Evolutionary conservation across 2,888 invertebrate genomes (phyloP), one percentile per base, ranked within the genome.

Genomic region (Drosophila antonietae): DNA sequence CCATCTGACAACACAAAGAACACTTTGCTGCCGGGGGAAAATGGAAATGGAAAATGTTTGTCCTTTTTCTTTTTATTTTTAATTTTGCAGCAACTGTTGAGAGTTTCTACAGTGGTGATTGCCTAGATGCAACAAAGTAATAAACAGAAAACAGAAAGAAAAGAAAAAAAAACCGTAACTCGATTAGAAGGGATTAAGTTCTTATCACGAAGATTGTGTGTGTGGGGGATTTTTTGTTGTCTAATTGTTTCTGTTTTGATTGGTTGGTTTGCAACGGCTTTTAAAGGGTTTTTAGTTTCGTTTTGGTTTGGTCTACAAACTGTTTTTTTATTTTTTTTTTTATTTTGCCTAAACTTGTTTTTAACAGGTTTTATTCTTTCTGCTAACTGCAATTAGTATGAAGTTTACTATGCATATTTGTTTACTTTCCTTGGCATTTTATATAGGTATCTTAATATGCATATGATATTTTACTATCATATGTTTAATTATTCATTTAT

Each of bases 1-100:
- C 23, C 76, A 68, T 52, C 66, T 68, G 69, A 76, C 78, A 78
- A 70, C 61, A 86, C 77, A 82, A 80, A 71, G 74, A 65, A 83
- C 79, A 83, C 70, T 77, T 72, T 70, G 72, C 63, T 86, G 77
- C 81, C 7, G 28, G 28, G 28, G 31, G 43, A 63, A 56, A 65
- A 57, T 49, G 56, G 23, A 67, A 75, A 71, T 49, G 56, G 23
- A 67, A 75, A 71, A 65, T 62, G 52, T 62, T 74, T 76, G 72
- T 73, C 53, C 51, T 67, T 62, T 61, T 65, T 44, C 18, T 44
- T 64, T 62, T 63, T 64, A 6, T 47, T 47, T 39, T 73, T 74
- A 70, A 71, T 78, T 63, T 72, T 72, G 49, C 75, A 64, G 3
- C 61, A 74, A 51, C 57, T 63, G 62, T 64, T 44, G 51, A 65